A percentile compares a stretch with the other conserved stretches of the same genome.
Conservation (phyloP, 2,888 invertebrate genomes). For the Prenolepis imparis region DNA sequence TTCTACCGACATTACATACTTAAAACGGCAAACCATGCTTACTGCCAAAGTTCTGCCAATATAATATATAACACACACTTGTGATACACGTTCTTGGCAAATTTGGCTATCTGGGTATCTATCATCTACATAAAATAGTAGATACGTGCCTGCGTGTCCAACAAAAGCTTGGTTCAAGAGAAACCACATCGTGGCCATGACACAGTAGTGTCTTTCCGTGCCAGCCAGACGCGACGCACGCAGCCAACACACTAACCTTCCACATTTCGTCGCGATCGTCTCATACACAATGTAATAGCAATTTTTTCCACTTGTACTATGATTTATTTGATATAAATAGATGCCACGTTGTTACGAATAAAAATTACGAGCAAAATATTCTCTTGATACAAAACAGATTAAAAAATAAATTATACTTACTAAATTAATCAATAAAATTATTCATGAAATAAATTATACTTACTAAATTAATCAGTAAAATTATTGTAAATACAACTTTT, state of each 20-base stretch:
- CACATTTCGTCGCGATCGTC: not conserved
- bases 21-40: no score
- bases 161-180: conserved; percentile 25
- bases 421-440: not conserved
- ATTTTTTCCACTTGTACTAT: not conserved
- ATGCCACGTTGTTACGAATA: not conserved
- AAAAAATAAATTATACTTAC: not conserved
- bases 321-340: not conserved
- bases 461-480: not conserved
- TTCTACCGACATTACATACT: no score
- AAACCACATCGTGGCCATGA: conserved; percentile 69
- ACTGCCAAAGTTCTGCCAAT: no score
- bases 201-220: conserved; percentile 74
- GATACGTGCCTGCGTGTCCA: not conserved
- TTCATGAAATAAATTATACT: not conserved
- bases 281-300: not conserved
- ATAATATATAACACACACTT: no score
- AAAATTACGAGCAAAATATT: not conserved
- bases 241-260: conserved; percentile 29
- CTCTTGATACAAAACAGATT: not conserved
- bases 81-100: no score
- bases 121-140: not conserved
- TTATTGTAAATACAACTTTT: not conserved
- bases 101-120: not conserved
- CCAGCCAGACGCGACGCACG: conserved; percentile 62